Percentiles rank a stretch among this genome's conserved stretches.
These are phyloP conservation scores for Tryphoninae sp. DNA, from an alignment of 2,888 invertebrate species.

Conservation along the genomic window DNA sequence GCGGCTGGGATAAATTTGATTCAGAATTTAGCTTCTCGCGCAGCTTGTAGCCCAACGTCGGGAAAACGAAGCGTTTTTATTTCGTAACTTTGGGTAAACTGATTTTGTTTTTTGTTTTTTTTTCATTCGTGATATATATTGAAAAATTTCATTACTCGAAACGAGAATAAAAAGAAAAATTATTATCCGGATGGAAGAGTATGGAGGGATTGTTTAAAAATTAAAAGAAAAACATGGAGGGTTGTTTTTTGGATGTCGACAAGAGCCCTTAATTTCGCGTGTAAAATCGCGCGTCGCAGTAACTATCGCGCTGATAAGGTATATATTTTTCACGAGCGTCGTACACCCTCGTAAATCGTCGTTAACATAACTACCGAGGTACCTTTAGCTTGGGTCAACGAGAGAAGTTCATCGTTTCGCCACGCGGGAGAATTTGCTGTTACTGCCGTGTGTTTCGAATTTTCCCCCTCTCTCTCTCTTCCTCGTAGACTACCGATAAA, in stretches of 20 bases:
- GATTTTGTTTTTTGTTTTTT: no score
- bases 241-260: no score
- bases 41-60: not conserved
- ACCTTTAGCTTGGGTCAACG: not conserved
- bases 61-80: no score
- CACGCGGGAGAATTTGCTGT: not conserved
- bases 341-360: constrained; percentile 33
- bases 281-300: no score
- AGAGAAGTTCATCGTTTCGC: constrained; percentile 41
- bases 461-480: not conserved
- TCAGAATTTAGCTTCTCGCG: constrained; percentile 13
- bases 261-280: no score
- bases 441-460: not conserved
- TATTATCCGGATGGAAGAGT: no score
- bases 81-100: no score
- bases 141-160: no score
- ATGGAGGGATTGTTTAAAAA: no score
- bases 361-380: constrained; percentile 30
- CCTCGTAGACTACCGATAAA: constrained; percentile 31
- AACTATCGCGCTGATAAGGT: not conserved
- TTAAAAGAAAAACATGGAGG: no score
- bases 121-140: no score
- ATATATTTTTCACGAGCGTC: not conserved
- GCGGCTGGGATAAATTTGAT: constrained; percentile 31
- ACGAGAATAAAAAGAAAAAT: no score